These are phyloP conservation scores for Lacerta bilineata DNA, from an alignment of 2,797 vertebrate species.

Conservation along the genomic window DNA sequence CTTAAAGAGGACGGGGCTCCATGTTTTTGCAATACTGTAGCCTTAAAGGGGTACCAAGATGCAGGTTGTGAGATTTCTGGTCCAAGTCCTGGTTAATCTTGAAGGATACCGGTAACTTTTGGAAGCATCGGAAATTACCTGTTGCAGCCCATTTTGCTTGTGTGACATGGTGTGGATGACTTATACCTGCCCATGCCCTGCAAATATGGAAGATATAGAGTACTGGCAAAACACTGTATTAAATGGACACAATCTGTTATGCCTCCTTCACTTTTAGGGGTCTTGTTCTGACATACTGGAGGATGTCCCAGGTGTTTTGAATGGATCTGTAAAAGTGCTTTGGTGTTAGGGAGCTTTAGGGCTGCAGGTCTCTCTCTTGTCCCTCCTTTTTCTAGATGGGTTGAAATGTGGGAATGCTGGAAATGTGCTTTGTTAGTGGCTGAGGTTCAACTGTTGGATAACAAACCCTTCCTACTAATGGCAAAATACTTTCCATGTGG, in stretches of 20 bases:
- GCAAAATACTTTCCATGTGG: constrained; percentile 52
- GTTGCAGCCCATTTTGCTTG: neutral
- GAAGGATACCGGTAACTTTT: neutral
- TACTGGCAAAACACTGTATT: neutral
- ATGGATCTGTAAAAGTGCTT: neutral
- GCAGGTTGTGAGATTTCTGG: neutral
- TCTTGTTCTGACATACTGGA: neutral
- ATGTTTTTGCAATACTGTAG: neutral
- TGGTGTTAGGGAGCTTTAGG: neutral
- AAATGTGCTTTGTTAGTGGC: neutral
- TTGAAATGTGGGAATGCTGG: neutral
- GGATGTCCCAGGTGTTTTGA: too few species aligned
- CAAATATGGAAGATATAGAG: neutral
- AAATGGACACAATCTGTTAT: neutral
- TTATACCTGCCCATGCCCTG: too few species aligned
- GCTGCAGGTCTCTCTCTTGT: neutral
- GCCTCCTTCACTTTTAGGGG: neutral
- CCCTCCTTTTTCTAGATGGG: neutral
- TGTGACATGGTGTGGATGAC: neutral
- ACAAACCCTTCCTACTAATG: neutral
- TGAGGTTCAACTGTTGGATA: constrained; percentile 13
- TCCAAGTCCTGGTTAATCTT: neutral
- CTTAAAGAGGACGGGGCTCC: neutral
- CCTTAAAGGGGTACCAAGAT: neutral
- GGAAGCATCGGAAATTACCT: neutral